phyloP scores from a whole-genome alignment of 2,888 invertebrate species.

The Xanthorhoe designata region DNA sequence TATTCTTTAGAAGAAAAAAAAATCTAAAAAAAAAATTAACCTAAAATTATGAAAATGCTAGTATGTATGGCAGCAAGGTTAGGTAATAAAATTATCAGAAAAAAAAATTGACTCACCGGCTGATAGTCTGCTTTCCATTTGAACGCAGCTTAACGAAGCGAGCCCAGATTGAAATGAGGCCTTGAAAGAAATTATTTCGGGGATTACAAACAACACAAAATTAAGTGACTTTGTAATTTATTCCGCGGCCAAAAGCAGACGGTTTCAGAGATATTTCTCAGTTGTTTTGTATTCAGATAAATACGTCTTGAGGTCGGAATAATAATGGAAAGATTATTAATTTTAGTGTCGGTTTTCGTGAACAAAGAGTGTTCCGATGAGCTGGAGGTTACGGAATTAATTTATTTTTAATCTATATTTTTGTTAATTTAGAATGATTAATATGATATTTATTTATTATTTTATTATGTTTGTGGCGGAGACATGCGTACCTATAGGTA shows the following conservation, averaged over 20 bases:
- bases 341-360: slow-evolving; percentile 44
- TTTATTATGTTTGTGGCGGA: too few relatives aligned
- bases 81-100: too few relatives aligned
- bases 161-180: slow-evolving; percentile 60
- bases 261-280: slow-evolving; percentile 57
- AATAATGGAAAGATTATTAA: slow-evolving; percentile 55
- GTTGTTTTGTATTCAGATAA: slow-evolving; percentile 62
- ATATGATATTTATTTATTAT: too few relatives aligned
- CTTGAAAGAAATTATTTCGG: slow-evolving; percentile 66
- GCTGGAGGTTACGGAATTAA: slow-evolving; percentile 20
- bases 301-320: slow-evolving; percentile 54
- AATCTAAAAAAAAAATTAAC: too few relatives aligned
- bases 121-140: slow-evolving; percentile 3
- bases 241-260: slow-evolving; percentile 59
- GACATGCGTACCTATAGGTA: too few relatives aligned
- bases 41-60: too few relatives aligned
- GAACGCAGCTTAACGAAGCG: slow-evolving; percentile 44
- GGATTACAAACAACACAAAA: slow-evolving; percentile 67
- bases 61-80: too few relatives aligned
- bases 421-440: too few relatives aligned
- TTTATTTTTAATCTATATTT: not conserved
- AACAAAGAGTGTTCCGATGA: slow-evolving; percentile 25
- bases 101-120: not conserved
- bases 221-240: slow-evolving; percentile 69
- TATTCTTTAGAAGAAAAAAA: too few relatives aligned